Evolutionary conservation across 2,797 vertebrate species (phyloP), one percentile per base, ranked within the genome.

Genomic region (Smutsia temminckii): DNA sequence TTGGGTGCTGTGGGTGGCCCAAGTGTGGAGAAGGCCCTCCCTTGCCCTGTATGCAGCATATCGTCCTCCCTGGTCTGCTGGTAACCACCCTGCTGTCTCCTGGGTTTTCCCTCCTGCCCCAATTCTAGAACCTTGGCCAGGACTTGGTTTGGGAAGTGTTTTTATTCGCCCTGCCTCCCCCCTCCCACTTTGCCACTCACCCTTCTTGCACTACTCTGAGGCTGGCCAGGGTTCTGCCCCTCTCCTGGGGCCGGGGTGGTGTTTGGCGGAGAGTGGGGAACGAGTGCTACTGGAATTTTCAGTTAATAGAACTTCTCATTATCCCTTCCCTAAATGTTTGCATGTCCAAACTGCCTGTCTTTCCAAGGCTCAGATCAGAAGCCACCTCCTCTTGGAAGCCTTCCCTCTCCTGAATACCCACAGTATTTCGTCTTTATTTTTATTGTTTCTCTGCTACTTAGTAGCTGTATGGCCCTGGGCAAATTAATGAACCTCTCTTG

Each of bases 21-120:
- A n/a, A 29, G n/a, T 34, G 23, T 18, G 40, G 21, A 34, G n/a
- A 6, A 12, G 37, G 66, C 14, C 32, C 29, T 34, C 40, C 9
- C 16, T 2, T 20, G 25, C 66, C 8, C 1, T 0, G 3, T 8
- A 5, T 3, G 17, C 23, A 6, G 59, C 0, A 3, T 5, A 4
- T 46, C 3, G 37, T 78, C 17, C 37, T 53, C 23, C 10, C 23
- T 55, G 37, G 17, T 40, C 57, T 37, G 25, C 20, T 8, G 49
- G 37, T 20, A 46, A 11, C 61, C 46, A 37, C 32, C 23, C 46
- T 6, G 14, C 68, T n/a, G 40, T 25, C 72, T 37, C 29, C 7
- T 40, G 40, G 25, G 21, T 27, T 85, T 49, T 55, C 64, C 59
- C 37, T 61, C 53, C 49, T 0, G 4, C 34, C 46, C 37, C 14